phyloP scores from a whole-genome alignment of 2,113 vertebrate genomes.

The Geococcyx californianus region DNA sequence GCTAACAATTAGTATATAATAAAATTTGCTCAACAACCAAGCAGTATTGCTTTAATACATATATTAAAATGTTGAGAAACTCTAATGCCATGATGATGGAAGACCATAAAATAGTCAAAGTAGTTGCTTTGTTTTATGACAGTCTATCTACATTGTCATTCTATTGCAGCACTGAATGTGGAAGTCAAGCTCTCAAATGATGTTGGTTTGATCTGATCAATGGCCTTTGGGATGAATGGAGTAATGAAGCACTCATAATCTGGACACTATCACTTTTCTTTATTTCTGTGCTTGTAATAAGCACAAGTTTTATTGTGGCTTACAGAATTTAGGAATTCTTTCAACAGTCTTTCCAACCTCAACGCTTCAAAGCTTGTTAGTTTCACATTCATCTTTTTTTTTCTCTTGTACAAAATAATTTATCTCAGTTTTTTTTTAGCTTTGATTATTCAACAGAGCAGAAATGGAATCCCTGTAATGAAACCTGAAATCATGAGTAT shows the following conservation, averaged over 20 bases:
- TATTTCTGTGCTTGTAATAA: neutral
- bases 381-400: neutral
- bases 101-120: neutral
- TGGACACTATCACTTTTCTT: neutral
- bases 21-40: neutral
- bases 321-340: neutral
- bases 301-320: neutral
- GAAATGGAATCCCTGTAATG: neutral
- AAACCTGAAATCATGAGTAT: slow-evolving; percentile 30
- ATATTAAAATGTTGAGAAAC: neutral
- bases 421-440: neutral
- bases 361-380: neutral
- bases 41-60: neutral
- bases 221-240: neutral
- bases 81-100: neutral
- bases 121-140: neutral
- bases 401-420: neutral
- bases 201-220: neutral
- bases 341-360: neutral
- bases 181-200: neutral
- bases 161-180: neutral
- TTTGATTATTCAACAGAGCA: slow-evolving; percentile 13
- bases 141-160: neutral
- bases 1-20: neutral
- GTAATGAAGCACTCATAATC: neutral